These are phyloP conservation scores for Lepus americanus DNA, from an alignment of 2,113 vertebrate genomes.

Conservation along the genomic window DNA sequence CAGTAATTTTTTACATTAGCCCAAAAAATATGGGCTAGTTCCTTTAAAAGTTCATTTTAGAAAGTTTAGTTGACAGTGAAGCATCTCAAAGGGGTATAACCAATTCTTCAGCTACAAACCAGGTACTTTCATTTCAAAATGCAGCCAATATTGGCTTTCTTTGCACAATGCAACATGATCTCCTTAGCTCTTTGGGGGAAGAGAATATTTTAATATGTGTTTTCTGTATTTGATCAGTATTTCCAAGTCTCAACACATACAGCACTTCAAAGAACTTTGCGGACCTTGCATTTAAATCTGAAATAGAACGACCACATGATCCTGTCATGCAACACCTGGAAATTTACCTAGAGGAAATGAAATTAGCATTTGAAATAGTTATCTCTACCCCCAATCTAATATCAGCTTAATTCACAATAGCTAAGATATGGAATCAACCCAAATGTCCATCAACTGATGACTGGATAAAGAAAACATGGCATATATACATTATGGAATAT, in stretches of 20 bases:
- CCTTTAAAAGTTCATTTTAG: constrained; percentile 58
- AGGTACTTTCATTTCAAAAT: constrained; percentile 68
- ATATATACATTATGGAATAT: too few relatives aligned
- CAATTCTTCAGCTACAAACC: constrained; percentile 62
- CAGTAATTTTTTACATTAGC: constrained; percentile 63
- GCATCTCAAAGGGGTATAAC: constrained; percentile 59
- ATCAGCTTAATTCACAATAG: too few relatives aligned
- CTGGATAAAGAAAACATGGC: too few relatives aligned
- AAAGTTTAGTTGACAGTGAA: constrained; percentile 66
- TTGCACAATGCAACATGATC: constrained; percentile 55
- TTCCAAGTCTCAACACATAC: not conserved
- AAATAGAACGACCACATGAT: too few relatives aligned
- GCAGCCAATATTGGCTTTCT: constrained; percentile 28
- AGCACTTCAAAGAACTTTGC: constrained; percentile 47
- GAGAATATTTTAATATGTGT: constrained; percentile 51
- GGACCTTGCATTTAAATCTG: constrained; percentile 30
- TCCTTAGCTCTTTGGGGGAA: not conserved
- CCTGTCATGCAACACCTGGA: too few relatives aligned
- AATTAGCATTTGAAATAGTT: too few relatives aligned
- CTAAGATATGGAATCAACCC: too few relatives aligned
- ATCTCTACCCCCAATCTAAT: too few relatives aligned
- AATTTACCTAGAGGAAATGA: too few relatives aligned
- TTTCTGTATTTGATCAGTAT: constrained; percentile 52
- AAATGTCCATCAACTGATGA: too few relatives aligned
- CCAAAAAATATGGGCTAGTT: constrained; percentile 47